Conservation (phyloP, 2,888 invertebrate genomes). For the Meteorus cinctellus region DNA sequence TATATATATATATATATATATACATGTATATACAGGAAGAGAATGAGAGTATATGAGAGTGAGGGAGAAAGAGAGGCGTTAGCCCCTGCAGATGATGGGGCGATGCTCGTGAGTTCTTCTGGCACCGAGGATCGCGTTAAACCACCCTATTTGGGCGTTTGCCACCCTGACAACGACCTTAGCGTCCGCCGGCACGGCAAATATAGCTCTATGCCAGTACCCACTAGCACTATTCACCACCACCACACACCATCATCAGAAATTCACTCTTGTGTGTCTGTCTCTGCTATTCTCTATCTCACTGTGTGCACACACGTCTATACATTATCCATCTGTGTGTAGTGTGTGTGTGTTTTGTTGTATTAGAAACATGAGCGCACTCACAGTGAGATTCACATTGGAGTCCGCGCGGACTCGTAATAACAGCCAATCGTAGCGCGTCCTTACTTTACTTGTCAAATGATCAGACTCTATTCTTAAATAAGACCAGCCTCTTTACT, state of each 20-base stretch:
- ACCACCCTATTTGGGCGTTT: slow-evolving; percentile 74
- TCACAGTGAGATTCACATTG: neutral
- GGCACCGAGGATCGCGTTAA: slow-evolving; percentile 72
- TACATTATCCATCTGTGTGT: neutral
- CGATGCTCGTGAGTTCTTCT: slow-evolving; percentile 68
- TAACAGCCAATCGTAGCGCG: slow-evolving; percentile 55
- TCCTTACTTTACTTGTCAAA: slow-evolving; percentile 59
- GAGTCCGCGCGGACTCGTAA: slow-evolving; percentile 54
- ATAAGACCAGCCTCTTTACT: slow-evolving; percentile 60
- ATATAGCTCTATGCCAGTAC: slow-evolving; percentile 58
- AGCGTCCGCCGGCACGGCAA: slow-evolving; percentile 60
- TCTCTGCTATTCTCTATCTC: slow-evolving; percentile 16
- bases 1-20: neutral
- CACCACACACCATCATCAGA: slow-evolving; percentile 37
- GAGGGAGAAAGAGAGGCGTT: slow-evolving; percentile 18
- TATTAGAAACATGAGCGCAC: slow-evolving; percentile 9
- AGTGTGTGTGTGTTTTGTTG: neutral
- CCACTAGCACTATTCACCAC: slow-evolving; percentile 26
- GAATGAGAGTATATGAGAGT: slow-evolving; percentile 5
- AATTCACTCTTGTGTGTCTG: slow-evolving; percentile 47
- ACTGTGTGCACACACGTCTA: slow-evolving; percentile 45
- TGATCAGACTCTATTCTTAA: slow-evolving; percentile 55
- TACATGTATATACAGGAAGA: neutral
- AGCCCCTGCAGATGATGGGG: slow-evolving; percentile 21
- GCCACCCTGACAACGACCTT: slow-evolving; percentile 73